Evolutionary conservation across 1,140 invertebrate species (phyloP), one percentile per base, ranked within the genome.

Genomic region (Meloidogyne floridensis): DNA sequence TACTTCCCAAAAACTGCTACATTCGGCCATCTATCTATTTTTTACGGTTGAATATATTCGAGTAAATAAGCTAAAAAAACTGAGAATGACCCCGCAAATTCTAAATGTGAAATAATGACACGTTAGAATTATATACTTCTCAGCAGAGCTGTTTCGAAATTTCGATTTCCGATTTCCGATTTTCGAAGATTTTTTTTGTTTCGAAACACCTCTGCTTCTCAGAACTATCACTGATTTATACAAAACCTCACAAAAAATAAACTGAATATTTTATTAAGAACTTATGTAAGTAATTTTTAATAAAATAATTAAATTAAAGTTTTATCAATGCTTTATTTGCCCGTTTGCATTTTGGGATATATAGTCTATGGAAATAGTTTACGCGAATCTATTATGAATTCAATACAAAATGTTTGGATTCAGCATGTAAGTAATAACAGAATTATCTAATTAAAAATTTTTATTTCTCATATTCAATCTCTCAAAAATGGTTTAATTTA

Each of bases 301-400:
- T 42, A 2, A 13, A 84, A 73, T 81, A 51, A 2, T 56, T 73
- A 20, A 65, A n/a, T 77, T 53, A 20, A n/a, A 81, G 77, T 83
- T 15, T 51, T 79, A 18, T 69, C 54, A 11, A 18, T 78, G 11
- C 72, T 84, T 69, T 84, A 83, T 56, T 78, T 84, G n/a, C 89
- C 88, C 3, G 86, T 87, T 3, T 83, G 82, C 47, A 83, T 89
- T 43, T 80, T 90, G 43, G 88, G 87, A 8, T 88, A 86, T 71
- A 65, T 90, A 13, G 79, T 80, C 0, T 89, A 89, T 78, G 88
- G 88, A 11, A 85, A 88, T 54, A 84, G 83, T 53, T 70, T 89
- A 15, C 80, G 85, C n/a, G 88, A 87, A 42, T 87, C 86, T 1
- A 83, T 89, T 32, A 89, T 90, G 70, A 87, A 85, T 59, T 87